These are phyloP conservation scores for Drymonia ruficornis DNA, from an alignment of 2,888 invertebrate species.

Conservation along the genomic window DNA sequence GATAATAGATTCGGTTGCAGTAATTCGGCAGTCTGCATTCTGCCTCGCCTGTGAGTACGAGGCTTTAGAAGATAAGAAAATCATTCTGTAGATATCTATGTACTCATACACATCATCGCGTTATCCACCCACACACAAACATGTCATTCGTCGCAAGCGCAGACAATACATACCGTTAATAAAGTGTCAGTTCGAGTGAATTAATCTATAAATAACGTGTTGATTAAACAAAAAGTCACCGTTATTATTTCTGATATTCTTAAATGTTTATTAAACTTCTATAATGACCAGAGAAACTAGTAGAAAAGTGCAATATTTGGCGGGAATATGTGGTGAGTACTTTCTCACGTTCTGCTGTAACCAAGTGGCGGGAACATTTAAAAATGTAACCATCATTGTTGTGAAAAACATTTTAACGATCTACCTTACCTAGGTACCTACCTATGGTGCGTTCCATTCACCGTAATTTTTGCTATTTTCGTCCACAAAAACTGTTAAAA, in stretches of 20 bases:
- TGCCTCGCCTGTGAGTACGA: too few species aligned
- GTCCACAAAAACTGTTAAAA: too few species aligned
- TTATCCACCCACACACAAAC: not conserved
- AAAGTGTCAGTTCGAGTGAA: not conserved
- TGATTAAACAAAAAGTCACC: not conserved
- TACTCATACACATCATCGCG: not conserved
- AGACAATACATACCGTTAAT: not conserved
- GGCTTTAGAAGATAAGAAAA: too few species aligned
- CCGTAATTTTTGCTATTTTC: too few species aligned
- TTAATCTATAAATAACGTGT: not conserved
- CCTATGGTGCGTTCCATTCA: too few species aligned
- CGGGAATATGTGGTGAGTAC: constrained; percentile 73
- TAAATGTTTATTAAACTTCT: not conserved
- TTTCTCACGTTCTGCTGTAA: constrained; percentile 6
- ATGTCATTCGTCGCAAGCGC: not conserved
- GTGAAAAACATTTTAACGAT: too few species aligned
- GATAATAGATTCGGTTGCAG: too few species aligned
- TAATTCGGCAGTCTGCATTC: too few species aligned
- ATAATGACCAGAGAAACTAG: constrained; percentile 47
- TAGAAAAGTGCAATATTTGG: constrained; percentile 74
- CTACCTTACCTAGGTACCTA: too few species aligned
- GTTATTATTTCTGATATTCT: not conserved
- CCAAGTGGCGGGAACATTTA: constrained; percentile 45
- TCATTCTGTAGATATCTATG: not conserved
- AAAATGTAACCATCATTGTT: constrained; percentile 5